A percentile compares a stretch with the other conserved stretches of the same genome.
Conservation (phyloP, 1,140 invertebrate species). For the Bombus ignitus region DNA sequence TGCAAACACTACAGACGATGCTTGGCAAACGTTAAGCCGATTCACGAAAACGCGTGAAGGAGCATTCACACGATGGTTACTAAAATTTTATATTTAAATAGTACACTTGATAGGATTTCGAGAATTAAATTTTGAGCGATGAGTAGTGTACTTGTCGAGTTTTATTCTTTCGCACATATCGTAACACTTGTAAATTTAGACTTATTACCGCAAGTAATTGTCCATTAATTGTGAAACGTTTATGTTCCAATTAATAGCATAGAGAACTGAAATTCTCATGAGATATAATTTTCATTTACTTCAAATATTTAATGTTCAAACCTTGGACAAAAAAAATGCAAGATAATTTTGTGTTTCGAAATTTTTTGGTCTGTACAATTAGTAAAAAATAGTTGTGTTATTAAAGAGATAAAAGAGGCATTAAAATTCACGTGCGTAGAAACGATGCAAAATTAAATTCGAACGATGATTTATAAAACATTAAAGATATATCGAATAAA, state of each 20-base stretch:
- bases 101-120: not conserved
- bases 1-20: constrained; percentile 21
- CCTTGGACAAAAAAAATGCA: not conserved
- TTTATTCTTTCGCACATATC: not conserved
- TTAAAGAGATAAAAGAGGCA: not conserved
- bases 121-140: too few relatives aligned
- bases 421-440: not conserved
- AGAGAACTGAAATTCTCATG: not conserved
- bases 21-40: constrained; percentile 5
- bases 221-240: not conserved
- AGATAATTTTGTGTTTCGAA: not conserved
- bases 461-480: too few relatives aligned
- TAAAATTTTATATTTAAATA: not conserved
- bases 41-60: not conserved
- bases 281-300: not conserved
- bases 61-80: not conserved
- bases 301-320: not conserved
- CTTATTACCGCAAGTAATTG: too few relatives aligned
- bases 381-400: not conserved
- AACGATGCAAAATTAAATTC: not conserved
- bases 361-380: fast-evolving
- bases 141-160: not conserved
- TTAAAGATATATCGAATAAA: not conserved
- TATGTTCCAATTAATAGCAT: not conserved
- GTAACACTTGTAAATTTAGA: too few relatives aligned